Percentiles rank a stretch among this genome's conserved stretches.
phyloP scores from a whole-genome alignment of 2,113 vertebrate genomes.

The Anolis sagrei region DNA sequence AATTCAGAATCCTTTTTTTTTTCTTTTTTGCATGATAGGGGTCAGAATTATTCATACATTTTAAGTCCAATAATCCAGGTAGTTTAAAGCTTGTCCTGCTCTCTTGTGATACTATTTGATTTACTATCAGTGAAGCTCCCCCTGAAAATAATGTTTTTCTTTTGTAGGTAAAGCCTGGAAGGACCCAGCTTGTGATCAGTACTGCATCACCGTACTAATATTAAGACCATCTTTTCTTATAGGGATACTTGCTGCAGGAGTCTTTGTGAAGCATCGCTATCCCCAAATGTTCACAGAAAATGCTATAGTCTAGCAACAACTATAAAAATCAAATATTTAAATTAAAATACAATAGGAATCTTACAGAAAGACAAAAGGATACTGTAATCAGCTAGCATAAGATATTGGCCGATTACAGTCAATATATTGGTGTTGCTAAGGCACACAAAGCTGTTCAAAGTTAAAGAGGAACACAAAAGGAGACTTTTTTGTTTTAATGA shows the following conservation, averaged over 20 bases:
- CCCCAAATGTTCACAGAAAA: neutral
- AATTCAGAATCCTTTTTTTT: neutral
- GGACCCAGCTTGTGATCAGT: constrained; percentile 52
- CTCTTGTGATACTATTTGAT: neutral
- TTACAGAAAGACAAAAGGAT: neutral
- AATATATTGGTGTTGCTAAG: neutral
- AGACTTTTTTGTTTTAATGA: neutral
- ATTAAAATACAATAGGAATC: neutral
- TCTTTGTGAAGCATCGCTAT: constrained; percentile 50
- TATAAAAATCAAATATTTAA: neutral
- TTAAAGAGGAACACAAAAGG: neutral
- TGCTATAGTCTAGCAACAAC: constrained; percentile 2
- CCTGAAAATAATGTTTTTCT: constrained; percentile 46
- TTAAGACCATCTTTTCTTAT: constrained; percentile 48
- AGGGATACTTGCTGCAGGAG: constrained; percentile 55
- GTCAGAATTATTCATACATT: constrained; percentile 5
- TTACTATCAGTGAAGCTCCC: neutral
- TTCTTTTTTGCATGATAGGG: constrained; percentile 12
- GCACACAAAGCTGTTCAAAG: neutral
- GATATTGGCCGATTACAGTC: neutral
- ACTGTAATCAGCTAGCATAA: neutral
- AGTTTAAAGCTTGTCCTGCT: constrained; percentile 71
- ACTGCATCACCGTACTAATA: constrained; percentile 40
- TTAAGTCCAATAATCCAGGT: constrained; percentile 60
- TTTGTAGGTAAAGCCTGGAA: constrained; percentile 60